Percentiles rank a stretch among this genome's conserved stretches.
phyloP scores from a whole-genome alignment of 2,113 vertebrate genomes.

The Platysternon megacephalum region DNA sequence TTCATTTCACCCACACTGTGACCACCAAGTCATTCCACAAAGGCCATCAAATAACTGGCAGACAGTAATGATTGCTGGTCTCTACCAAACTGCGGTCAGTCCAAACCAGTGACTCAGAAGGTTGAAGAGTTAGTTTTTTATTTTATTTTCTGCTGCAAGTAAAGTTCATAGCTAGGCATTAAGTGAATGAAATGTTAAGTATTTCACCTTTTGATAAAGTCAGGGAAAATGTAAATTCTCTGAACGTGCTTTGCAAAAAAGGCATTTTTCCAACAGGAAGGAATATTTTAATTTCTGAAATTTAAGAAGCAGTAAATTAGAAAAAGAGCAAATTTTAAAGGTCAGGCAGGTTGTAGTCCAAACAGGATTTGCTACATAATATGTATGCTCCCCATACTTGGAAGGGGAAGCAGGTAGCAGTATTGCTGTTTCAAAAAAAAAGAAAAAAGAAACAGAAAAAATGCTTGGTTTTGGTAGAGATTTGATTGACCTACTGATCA shows the following conservation, averaged over 20 bases:
- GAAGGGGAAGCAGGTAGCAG: neutral
- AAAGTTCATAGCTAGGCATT: slow-evolving; percentile 23
- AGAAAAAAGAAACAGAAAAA: slow-evolving; percentile 20
- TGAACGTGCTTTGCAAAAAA: slow-evolving; percentile 17
- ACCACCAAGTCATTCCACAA: neutral
- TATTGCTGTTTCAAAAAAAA: neutral
- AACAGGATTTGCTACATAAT: slow-evolving; percentile 10
- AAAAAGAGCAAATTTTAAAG: slow-evolving; percentile 48
- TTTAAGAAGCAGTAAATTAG: slow-evolving; percentile 44
- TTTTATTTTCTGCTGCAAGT: slow-evolving; percentile 12
- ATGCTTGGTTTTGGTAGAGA: neutral
- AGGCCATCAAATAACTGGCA: neutral
- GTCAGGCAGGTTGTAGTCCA: slow-evolving; percentile 23
- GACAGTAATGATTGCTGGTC: neutral
- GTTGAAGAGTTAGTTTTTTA: neutral
- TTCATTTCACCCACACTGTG: neutral
- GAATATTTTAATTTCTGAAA: slow-evolving; percentile 51
- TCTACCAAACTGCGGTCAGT: neutral
- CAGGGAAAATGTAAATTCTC: slow-evolving; percentile 34
- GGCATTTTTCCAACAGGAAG: neutral
- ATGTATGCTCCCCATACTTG: slow-evolving; percentile 17
- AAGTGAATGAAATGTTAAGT: neutral
- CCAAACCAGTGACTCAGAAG: neutral
- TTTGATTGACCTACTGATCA: neutral
- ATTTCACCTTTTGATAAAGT: slow-evolving; percentile 4